A percentile compares a stretch with the other conserved stretches of the same genome.
Evolutionary conservation across 2,113 vertebrate genomes (phyloP).

Genomic region (Barbus barbus): DNA sequence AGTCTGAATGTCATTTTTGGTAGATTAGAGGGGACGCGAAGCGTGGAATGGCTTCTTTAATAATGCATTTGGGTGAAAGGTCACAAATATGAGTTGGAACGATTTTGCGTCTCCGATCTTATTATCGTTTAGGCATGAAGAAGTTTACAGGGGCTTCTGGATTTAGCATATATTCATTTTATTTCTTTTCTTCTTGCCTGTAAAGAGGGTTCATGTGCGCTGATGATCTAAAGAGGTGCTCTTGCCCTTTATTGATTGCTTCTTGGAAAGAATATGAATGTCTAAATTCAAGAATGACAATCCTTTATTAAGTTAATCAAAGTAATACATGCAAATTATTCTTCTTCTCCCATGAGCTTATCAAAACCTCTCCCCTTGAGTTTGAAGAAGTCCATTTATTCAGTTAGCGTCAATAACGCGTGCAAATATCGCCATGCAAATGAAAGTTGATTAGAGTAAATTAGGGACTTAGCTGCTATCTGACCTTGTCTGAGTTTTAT

Average conservation of each 20-base stretch:
- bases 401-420: constrained; percentile 99
- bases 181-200: not conserved
- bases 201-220: not conserved
- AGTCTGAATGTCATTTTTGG: constrained; percentile 52
- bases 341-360: constrained; percentile 94
- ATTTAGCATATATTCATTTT: too few relatives aligned
- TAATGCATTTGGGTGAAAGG: constrained; percentile 69
- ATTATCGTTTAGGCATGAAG: constrained; percentile 16
- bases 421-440: constrained; percentile 99
- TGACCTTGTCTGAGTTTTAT: constrained; percentile 99
- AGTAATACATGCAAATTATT: constrained; percentile 99
- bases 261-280: constrained; percentile 79
- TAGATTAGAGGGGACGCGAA: constrained; percentile 57
- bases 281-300: constrained; percentile 90
- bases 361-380: constrained; percentile 98
- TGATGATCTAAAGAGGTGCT: constrained; percentile 45
- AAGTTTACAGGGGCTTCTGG: constrained; percentile 46
- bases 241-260: constrained; percentile 83
- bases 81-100: constrained; percentile 66
- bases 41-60: constrained; percentile 64
- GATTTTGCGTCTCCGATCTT: constrained; percentile 56
- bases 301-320: constrained; percentile 99
- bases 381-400: constrained; percentile 99
- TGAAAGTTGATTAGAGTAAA: constrained; percentile 99
- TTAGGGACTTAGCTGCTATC: constrained; percentile 99